Base-by-base conservation (phyloP, 1,140 invertebrate genomes). In the Tyrophagus putrescentiae region DNA sequence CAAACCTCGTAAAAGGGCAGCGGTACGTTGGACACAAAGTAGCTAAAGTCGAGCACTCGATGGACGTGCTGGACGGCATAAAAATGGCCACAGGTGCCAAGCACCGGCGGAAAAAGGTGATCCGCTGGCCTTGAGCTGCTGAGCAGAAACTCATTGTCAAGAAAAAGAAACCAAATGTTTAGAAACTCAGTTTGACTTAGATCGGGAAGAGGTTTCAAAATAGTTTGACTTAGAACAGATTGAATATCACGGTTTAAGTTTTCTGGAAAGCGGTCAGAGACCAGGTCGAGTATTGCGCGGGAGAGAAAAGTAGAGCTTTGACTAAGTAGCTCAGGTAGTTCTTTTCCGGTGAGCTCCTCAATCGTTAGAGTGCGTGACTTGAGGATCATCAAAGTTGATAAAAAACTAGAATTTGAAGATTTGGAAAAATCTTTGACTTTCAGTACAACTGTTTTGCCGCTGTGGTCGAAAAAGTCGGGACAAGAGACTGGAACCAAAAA, bases 51-150 rank as follows among this genome's bases (percentile, higher is more conserved):
- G 9, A 68, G 56, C 25, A 65, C 61, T 4, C 66, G 23, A 21
- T 66, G 65, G 4, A 67, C 65, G 44, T 64, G 68, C 52, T 72
- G 68, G 34, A 68, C 64, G 13, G 67, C 60, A 64, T 72, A 72
- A 34, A 68, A 64, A 18, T 67, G 65, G 18, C 71, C 71, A 67
- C 71, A 72, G 1, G 68, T 69, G 6, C 68, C 70, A 58, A 69
- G 66, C 4, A 72, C 61, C 39, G 61, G 42, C 27, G 71, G 71
- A 31, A 70, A 64, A 52, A 67, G 64, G 6, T 58, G 29, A 27
- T 60, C 39, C 39, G 67, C 42, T 60, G 68, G 64, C 36, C 67
- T 57, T 1, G 66, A 31, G 42, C 65, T 67, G 31, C 67, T 65
- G 27, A 70, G 59, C 6, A 68, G 32, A 61, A 68, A 72, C 61